A percentile compares a stretch with the other conserved stretches of the same genome.
These are phyloP conservation scores for Orycteropus afer DNA, from an alignment of 2,113 vertebrate genomes.

Conservation along the genomic window DNA sequence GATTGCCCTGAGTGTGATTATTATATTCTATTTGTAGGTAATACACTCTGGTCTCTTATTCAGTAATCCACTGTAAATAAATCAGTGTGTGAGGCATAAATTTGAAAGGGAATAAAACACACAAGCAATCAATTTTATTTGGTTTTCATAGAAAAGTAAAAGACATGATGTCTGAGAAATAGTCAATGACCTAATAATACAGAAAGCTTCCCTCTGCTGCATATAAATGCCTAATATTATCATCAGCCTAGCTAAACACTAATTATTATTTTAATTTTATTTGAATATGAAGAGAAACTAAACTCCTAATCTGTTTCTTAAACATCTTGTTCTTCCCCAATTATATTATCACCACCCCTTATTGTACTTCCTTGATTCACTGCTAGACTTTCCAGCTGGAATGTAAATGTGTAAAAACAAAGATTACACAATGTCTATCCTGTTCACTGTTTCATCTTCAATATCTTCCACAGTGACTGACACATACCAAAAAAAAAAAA, in stretches of 20 bases:
- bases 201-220: neutral
- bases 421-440: neutral
- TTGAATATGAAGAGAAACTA: neutral
- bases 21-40: neutral
- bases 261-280: neutral
- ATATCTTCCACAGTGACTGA: neutral
- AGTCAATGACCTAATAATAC: neutral
- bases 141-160: neutral
- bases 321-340: neutral
- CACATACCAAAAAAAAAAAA: too few relatives aligned
- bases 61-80: neutral
- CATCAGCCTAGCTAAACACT: neutral
- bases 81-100: neutral
- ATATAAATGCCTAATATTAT: neutral
- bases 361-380: neutral
- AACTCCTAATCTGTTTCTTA: neutral
- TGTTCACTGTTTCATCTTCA: neutral
- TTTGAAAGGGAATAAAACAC: constrained; percentile 39
- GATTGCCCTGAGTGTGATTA: neutral
- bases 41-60: neutral
- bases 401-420: neutral
- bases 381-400: neutral
- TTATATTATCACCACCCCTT: neutral
- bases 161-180: neutral
- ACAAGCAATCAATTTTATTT: neutral